Conservation (phyloP, 2,888 invertebrate species). For the Timandra comae region DNA sequence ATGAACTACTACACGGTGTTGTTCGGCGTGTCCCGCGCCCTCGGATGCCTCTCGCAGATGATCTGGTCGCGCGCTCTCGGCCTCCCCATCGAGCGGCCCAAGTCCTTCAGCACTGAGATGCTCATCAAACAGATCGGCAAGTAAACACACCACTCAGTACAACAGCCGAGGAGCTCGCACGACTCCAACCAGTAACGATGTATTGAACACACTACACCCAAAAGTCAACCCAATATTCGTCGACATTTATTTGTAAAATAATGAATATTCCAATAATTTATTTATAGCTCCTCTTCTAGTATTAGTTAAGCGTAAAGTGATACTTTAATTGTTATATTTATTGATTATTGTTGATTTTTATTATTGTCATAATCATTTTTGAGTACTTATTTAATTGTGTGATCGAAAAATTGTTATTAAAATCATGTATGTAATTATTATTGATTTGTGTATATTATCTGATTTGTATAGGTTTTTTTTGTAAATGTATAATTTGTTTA, state of each 20-base stretch:
- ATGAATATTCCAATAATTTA: constrained; percentile 18
- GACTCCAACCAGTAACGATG: not conserved
- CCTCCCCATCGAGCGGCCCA: constrained; percentile 90
- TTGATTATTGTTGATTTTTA: constrained; percentile 30
- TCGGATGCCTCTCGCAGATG: constrained; percentile 88
- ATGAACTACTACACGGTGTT: constrained; percentile 96
- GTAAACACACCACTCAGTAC: constrained; percentile 32
- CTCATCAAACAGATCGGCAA: constrained; percentile 67
- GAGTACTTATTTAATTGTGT: constrained; percentile 52
- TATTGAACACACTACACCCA: not conserved
- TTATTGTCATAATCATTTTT: constrained; percentile 26
- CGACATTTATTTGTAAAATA: constrained; percentile 12
- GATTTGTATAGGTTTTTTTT: not conserved
- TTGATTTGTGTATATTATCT: constrained; percentile 8
- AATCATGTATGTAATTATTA: not conserved
- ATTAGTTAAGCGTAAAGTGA: constrained; percentile 36
- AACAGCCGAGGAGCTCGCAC: not conserved
- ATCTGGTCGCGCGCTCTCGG: constrained; percentile 93
- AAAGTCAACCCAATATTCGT: constrained; percentile 1
- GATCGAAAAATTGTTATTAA: constrained; percentile 24
- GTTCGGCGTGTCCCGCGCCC: constrained; percentile 93
- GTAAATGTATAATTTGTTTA: constrained; percentile 16
- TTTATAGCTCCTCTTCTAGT: constrained; percentile 23
- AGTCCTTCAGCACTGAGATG: constrained; percentile 86
- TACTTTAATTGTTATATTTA: constrained; percentile 26